A percentile compares a stretch with the other conserved stretches of the same genome.
Conservation (phyloP, 2,888 invertebrate species). For the Drosophila koepferae region DNA sequence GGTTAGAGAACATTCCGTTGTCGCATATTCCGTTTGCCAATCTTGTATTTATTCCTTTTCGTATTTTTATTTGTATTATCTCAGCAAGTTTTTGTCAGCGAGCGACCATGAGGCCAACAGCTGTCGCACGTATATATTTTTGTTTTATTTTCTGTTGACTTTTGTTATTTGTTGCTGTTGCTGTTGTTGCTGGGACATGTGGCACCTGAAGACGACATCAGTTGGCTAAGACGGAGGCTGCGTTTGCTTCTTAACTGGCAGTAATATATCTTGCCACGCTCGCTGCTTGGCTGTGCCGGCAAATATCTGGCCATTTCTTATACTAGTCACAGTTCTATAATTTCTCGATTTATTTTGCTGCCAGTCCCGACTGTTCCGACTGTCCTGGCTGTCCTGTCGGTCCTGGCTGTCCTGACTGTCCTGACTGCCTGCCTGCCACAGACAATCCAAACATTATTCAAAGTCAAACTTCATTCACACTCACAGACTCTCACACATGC, state of each 20-base stretch:
- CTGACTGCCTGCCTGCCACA: conserved; percentile 72
- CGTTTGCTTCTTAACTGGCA: conserved; percentile 63
- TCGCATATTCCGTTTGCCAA: conserved; percentile 51
- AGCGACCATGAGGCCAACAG: conserved; percentile 62
- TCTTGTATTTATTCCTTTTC: conserved; percentile 35
- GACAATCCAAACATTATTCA: conserved; percentile 81
- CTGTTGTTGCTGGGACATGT: conserved; percentile 58
- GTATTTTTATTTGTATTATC: conserved; percentile 64
- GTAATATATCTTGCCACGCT: conserved; percentile 77
- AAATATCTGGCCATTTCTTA: conserved; percentile 79
- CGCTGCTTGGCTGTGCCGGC: conserved; percentile 52
- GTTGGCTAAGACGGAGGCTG: conserved; percentile 38
- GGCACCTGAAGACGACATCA: conserved; percentile 69
- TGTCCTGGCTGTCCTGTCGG: conserved; percentile 27
- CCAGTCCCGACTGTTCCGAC: conserved; percentile 29
- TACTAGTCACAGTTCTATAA: conserved; percentile 80
- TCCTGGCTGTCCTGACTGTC: conserved; percentile 37
- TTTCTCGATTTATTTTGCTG: conserved; percentile 78
- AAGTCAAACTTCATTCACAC: conserved; percentile 81
- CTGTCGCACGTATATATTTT: conserved; percentile 63
- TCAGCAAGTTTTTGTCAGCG: conserved; percentile 43
- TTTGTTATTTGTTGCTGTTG: conserved; percentile 33
- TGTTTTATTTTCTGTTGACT: conserved; percentile 39
- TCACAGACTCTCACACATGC: conserved; percentile 49
- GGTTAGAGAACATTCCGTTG: conserved; percentile 43